Evolutionary conservation across 1,140 invertebrate species (phyloP).

Genomic region (Zaprionus vittiger): DNA sequence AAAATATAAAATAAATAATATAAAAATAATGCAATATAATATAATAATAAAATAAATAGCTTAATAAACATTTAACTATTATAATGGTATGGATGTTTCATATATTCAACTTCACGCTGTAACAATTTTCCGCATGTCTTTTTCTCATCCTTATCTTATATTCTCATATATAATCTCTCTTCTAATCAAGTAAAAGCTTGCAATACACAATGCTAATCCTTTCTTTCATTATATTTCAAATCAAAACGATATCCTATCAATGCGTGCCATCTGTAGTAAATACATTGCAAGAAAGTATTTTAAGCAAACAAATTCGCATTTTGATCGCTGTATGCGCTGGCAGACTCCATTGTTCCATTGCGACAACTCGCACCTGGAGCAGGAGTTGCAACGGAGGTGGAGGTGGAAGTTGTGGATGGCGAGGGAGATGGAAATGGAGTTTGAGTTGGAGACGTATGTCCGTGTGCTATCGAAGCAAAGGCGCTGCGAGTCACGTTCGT

Average conservation of each 20-base stretch:
- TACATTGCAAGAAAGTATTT: neutral
- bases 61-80: neutral
- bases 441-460: constrained; percentile 34
- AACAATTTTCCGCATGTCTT: neutral
- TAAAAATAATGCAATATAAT: neutral
- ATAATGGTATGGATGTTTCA: neutral
- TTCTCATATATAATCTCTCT: too few relatives aligned
- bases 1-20: neutral
- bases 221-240: neutral
- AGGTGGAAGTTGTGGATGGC: too few relatives aligned
- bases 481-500: constrained; percentile 68
- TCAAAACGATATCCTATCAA: neutral
- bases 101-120: too few relatives aligned
- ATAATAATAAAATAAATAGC: too few relatives aligned
- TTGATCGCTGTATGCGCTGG: neutral
- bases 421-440: neutral
- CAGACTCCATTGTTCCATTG: constrained; percentile 51
- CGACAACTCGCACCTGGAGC: constrained; percentile 10
- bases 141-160: too few relatives aligned
- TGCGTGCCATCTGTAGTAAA: neutral
- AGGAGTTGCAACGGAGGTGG: neutral
- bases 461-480: constrained; percentile 45
- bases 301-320: neutral
- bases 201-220: neutral
- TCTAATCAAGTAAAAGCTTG: neutral